phyloP scores from a whole-genome alignment of 2,888 invertebrate species.

The Melinaea menophilus region DNA sequence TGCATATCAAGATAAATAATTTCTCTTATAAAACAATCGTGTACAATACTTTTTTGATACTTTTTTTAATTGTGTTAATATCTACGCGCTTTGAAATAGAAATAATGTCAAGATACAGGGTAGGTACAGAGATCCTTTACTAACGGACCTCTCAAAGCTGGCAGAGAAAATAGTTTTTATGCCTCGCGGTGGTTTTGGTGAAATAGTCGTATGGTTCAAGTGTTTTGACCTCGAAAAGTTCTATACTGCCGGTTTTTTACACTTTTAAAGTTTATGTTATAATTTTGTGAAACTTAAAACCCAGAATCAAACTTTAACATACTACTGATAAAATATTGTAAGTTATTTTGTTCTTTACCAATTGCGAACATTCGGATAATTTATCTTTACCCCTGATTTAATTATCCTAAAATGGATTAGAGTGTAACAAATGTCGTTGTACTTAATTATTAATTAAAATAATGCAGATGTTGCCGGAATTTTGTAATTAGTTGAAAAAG shows the following conservation, averaged over 20 bases:
- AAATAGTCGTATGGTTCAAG: conserved; percentile 6
- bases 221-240: background rate
- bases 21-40: too few species aligned
- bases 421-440: background rate
- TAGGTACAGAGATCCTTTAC: conserved; percentile 44
- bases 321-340: too few species aligned
- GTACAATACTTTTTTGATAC: too few species aligned
- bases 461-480: conserved; percentile 10
- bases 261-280: background rate
- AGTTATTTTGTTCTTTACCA: too few species aligned
- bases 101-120: conserved; percentile 56
- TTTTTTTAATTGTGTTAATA: too few species aligned
- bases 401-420: background rate
- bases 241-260: background rate
- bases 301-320: too few species aligned
- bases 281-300: background rate
- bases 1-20: too few species aligned
- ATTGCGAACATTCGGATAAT: too few species aligned
- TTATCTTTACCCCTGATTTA: background rate
- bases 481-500: conserved; percentile 6
- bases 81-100: conserved; percentile 55
- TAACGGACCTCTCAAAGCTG: conserved; percentile 53
- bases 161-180: conserved; percentile 73
- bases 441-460: conserved; percentile 8
- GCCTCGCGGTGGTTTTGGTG: conserved; percentile 47